A percentile compares a stretch with the other conserved stretches of the same genome.
These are phyloP conservation scores for Neuroscelio doddi DNA, from an alignment of 2,888 invertebrate genomes.

Conservation along the genomic window DNA sequence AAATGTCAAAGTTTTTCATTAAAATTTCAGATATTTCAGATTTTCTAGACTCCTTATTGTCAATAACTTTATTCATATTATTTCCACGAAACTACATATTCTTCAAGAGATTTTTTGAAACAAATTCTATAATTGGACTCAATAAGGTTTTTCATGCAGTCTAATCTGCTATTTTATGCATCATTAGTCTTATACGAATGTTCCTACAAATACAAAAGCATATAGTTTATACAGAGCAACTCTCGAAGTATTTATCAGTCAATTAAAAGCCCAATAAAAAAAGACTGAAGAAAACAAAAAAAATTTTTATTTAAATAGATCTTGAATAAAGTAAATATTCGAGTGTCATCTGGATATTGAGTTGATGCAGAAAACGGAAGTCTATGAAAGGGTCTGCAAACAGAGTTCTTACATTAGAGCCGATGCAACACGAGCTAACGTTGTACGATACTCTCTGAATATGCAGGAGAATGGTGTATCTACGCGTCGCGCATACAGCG, in stretches of 20 bases:
- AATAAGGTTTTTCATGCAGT: conserved; percentile 24
- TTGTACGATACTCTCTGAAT: conserved; percentile 51
- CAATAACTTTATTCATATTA: too few relatives aligned
- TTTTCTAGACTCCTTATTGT: too few relatives aligned
- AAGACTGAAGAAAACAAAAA: too few relatives aligned
- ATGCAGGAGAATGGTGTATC: conserved; percentile 48
- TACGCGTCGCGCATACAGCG: conserved; percentile 32
- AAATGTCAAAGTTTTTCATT: too few relatives aligned
- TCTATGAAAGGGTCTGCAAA: conserved; percentile 20
- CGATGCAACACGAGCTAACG: conserved; percentile 50
- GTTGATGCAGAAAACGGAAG: conserved; percentile 23
- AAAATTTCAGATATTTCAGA: too few relatives aligned
- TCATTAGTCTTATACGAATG: conserved; percentile 19
- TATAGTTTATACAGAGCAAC: conserved; percentile 27
- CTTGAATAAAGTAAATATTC: too few relatives aligned
- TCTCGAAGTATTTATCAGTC: too few relatives aligned
- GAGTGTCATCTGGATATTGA: conserved; percentile 19
- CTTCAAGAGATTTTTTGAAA: neutral
- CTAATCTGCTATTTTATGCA: conserved; percentile 33
- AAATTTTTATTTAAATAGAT: too few relatives aligned
- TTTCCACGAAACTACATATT: too few relatives aligned
- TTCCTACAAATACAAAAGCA: conserved; percentile 26
- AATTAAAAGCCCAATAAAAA: too few relatives aligned
- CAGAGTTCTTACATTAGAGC: conserved; percentile 18
- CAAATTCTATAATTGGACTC: too few relatives aligned